A percentile compares a stretch with the other conserved stretches of the same genome.
phyloP scores from a whole-genome alignment of 2,113 vertebrate genomes.

The Trogon melanurus region DNA sequence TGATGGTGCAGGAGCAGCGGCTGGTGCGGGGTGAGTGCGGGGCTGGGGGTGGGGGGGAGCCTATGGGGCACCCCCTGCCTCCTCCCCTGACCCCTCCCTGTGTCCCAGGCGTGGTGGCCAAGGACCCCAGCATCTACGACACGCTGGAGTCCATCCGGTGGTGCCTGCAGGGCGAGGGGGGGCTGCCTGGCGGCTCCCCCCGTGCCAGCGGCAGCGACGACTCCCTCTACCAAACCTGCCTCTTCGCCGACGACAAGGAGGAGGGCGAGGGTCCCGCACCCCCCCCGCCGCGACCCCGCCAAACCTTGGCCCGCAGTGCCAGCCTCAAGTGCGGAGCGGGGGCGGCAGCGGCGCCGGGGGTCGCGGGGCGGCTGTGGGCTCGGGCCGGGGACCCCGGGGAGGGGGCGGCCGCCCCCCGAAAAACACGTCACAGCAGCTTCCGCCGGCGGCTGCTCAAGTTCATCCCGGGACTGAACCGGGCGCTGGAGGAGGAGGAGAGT shows the following conservation, averaged over 20 bases:
- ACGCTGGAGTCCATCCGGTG: slow-evolving; percentile 89
- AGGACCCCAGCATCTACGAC: slow-evolving; percentile 90
- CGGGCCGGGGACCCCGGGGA: slow-evolving; percentile 59
- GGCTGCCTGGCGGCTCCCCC: slow-evolving; percentile 57
- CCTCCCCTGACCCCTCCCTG: not conserved
- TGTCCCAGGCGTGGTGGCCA: slow-evolving; percentile 88
- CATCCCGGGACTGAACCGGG: slow-evolving; percentile 93
- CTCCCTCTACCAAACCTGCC: slow-evolving; percentile 90
- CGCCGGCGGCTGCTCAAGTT: slow-evolving; percentile 89
- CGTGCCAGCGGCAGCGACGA: slow-evolving; percentile 78
- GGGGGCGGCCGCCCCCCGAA: slow-evolving; percentile 71
- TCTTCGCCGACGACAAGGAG: slow-evolving; percentile 69
- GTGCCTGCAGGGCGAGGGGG: slow-evolving; percentile 82
- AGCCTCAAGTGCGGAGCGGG: slow-evolving; percentile 82
- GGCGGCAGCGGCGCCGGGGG: slow-evolving; percentile 1
- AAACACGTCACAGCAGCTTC: slow-evolving; percentile 90
- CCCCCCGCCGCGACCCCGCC: not conserved
- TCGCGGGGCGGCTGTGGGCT: slow-evolving; percentile 53
- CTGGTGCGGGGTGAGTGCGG: slow-evolving; percentile 87
- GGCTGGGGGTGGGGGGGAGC: rapidly evolving
- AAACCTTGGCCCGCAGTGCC: slow-evolving; percentile 77
- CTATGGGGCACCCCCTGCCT: not conserved
- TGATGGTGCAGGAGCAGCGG: slow-evolving; percentile 95
- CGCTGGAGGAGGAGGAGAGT: slow-evolving; percentile 95
- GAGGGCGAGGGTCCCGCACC: not conserved